These are phyloP conservation scores for Salminus brasiliensis DNA, from an alignment of 2,113 vertebrate species.

Conservation along the genomic window DNA sequence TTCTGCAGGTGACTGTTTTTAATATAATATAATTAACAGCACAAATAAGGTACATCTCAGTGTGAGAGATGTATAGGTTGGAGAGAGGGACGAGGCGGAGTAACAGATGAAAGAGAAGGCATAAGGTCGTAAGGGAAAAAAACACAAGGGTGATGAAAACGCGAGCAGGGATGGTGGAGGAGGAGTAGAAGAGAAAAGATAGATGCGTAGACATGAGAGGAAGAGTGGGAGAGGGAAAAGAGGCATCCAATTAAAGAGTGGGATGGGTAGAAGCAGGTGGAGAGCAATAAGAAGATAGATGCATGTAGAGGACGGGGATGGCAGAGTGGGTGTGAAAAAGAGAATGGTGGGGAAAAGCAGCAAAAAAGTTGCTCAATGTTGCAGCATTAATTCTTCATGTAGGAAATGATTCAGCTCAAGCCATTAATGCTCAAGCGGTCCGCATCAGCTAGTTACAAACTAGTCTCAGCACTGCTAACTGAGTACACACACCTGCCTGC, in stretches of 20 bases:
- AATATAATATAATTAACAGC: too few species aligned
- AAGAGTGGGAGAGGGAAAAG: not conserved
- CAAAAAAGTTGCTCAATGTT: not conserved
- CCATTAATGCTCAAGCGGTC: not conserved
- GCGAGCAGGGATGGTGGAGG: not conserved
- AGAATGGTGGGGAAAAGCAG: not conserved
- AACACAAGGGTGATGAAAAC: not conserved
- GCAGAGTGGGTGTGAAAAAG: not conserved
- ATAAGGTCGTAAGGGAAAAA: not conserved
- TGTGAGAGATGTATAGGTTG: not conserved
- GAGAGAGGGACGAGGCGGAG: conserved; percentile 35
- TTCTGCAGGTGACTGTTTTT: too few species aligned
- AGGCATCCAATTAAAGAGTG: conserved; percentile 19
- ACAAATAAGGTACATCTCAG: too few species aligned
- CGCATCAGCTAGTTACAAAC: not conserved
- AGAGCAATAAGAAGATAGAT: not conserved
- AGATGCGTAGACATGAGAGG: not conserved
- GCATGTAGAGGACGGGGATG: not conserved
- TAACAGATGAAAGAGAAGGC: not conserved
- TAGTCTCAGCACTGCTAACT: not conserved
- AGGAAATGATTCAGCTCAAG: not conserved
- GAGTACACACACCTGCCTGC: not conserved
- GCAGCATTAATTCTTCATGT: not conserved
- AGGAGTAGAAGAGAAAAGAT: not conserved
- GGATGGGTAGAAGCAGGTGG: not conserved